phyloP scores from a whole-genome alignment of 1,140 invertebrate species.

The Tachypleus tridentatus region DNA sequence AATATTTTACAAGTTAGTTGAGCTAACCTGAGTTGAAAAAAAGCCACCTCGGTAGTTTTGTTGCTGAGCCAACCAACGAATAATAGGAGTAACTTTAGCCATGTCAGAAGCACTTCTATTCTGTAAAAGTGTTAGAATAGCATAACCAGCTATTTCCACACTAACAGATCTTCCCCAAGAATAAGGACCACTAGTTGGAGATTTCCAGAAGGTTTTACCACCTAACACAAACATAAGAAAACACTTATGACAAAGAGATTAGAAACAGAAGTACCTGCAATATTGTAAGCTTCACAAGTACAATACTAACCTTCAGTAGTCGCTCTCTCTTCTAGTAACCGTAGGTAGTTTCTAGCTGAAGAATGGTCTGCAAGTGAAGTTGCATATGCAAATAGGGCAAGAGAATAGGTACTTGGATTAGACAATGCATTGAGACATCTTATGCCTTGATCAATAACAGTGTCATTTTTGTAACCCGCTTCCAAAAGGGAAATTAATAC shows the following conservation, averaged over 20 bases:
- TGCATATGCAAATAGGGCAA: neutral
- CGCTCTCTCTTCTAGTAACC: neutral
- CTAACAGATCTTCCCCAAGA: slow-evolving; percentile 25
- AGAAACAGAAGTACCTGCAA: neutral
- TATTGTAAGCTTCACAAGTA: neutral
- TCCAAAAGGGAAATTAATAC: neutral
- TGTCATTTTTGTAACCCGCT: neutral
- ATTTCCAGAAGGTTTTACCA: slow-evolving; percentile 4
- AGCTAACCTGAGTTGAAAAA: slow-evolving; percentile 43
- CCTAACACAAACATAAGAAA: neutral
- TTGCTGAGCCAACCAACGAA: slow-evolving; percentile 58
- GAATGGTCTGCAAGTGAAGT: neutral
- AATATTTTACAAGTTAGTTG: too few relatives aligned
- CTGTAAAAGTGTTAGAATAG: slow-evolving; percentile 48
- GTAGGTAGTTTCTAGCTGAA: neutral
- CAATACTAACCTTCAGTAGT: neutral
- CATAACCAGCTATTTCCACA: slow-evolving; percentile 65
- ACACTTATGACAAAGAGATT: neutral
- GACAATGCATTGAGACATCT: neutral
- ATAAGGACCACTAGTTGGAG: slow-evolving; percentile 23
- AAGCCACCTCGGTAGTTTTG: slow-evolving; percentile 65
- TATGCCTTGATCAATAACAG: neutral
- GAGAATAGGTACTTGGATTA: neutral
- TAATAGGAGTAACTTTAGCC: slow-evolving; percentile 42
- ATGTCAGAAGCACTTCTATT: slow-evolving; percentile 40